phyloP scores from a whole-genome alignment of 1,140 invertebrate genomes.

The Bombus vancouverensis region DNA sequence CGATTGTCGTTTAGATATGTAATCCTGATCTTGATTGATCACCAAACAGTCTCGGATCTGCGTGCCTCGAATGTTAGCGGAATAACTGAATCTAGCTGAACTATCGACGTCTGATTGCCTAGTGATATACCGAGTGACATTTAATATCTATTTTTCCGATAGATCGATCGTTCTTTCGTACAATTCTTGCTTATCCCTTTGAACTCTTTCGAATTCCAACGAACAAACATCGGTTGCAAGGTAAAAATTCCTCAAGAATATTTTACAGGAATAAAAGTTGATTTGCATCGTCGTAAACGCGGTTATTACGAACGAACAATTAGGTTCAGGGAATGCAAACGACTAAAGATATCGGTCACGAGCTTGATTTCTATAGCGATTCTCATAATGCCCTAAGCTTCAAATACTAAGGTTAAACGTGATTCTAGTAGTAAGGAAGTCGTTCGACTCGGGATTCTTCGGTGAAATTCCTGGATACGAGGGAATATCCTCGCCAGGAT shows the following conservation, averaged over 20 bases:
- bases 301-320: background rate
- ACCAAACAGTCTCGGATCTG: background rate
- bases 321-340: background rate
- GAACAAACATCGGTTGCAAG: background rate
- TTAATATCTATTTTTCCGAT: background rate
- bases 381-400: background rate
- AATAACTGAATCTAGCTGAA: constrained; percentile 1
- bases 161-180: background rate
- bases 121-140: background rate
- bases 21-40: constrained; percentile 33
- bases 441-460: constrained; percentile 10
- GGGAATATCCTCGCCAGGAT: background rate
- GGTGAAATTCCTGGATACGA: constrained; percentile 18
- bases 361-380: background rate
- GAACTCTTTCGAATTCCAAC: background rate
- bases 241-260: background rate
- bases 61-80: background rate
- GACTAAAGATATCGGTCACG: background rate
- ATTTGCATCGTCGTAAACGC: background rate
- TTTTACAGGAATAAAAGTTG: too few relatives aligned
- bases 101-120: background rate
- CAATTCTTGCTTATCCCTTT: background rate
- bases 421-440: constrained; percentile 41
- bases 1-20: constrained; percentile 18
- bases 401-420: background rate